phyloP scores from a whole-genome alignment of 1,140 invertebrate genomes.

The Drosophila kikkawai region DNA sequence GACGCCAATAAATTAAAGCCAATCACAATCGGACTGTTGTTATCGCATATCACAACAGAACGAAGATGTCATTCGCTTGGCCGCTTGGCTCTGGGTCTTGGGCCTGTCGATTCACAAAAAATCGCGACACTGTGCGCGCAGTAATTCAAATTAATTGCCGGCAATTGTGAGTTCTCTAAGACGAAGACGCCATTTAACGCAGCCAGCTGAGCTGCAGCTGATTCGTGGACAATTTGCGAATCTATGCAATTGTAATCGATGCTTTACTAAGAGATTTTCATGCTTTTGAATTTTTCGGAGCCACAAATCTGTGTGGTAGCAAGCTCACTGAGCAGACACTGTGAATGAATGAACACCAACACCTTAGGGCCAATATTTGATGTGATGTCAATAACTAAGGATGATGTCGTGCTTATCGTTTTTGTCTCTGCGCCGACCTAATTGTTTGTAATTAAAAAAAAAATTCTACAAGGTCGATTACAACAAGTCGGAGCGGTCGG shows the following conservation, averaged over 20 bases:
- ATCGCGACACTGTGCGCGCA: constrained; percentile 65
- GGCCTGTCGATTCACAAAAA: constrained; percentile 61
- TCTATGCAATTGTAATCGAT: constrained; percentile 44
- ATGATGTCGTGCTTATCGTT: constrained; percentile 38
- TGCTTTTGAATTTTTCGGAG: background rate
- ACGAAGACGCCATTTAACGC: constrained; percentile 73
- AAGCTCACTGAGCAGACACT: background rate
- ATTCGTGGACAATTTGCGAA: constrained; percentile 17
- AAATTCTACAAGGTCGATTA: constrained; percentile 82
- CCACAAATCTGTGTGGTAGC: background rate
- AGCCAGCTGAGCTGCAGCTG: constrained; percentile 13
- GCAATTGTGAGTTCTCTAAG: constrained; percentile 75
- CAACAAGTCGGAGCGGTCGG: constrained; percentile 26
- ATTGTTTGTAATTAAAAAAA: constrained; percentile 83
- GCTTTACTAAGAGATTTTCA: background rate
- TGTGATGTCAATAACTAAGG: constrained; percentile 46
- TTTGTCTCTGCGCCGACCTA: constrained; percentile 56
- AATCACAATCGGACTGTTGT: constrained; percentile 54
- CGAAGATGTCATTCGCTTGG: constrained; percentile 63
- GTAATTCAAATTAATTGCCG: constrained; percentile 83
- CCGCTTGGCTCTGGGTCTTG: constrained; percentile 62
- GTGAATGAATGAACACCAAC: background rate
- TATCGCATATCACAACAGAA: constrained; percentile 41
- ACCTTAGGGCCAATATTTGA: constrained; percentile 2
- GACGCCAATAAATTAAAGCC: constrained; percentile 79